A percentile compares a stretch with the other conserved stretches of the same genome.
These are phyloP conservation scores for Poecile montanus DNA, from an alignment of 2,797 vertebrate species.

Conservation along the genomic window DNA sequence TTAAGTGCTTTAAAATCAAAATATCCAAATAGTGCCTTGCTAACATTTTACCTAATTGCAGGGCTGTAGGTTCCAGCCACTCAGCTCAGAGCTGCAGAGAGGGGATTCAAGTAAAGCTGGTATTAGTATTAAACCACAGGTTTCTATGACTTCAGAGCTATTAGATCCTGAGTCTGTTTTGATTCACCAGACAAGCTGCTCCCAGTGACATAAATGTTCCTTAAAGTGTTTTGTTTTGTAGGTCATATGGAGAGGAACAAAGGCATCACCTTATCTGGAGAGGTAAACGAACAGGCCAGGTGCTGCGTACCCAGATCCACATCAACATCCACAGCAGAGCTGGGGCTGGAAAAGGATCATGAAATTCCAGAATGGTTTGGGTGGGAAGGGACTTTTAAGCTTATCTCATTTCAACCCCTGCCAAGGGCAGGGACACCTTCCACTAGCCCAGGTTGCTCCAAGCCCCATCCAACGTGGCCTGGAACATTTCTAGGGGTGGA, in stretches of 20 bases:
- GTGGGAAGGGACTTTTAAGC: neutral
- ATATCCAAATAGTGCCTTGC: neutral
- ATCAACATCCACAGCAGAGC: neutral
- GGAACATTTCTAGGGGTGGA: neutral
- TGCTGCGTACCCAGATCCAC: neutral
- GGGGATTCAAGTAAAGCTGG: neutral
- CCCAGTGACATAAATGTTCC: neutral
- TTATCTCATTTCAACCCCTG: neutral
- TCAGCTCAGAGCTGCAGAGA: neutral
- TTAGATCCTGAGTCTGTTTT: neutral
- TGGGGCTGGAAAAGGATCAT: neutral
- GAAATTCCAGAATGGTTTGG: neutral
- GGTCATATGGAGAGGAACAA: neutral
- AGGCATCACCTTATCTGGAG: neutral
- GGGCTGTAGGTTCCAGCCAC: neutral
- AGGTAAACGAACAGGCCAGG: neutral
- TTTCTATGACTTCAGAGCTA: neutral
- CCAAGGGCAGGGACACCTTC: neutral
- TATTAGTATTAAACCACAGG: neutral
- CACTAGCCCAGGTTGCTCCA: neutral
- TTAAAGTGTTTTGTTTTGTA: neutral
- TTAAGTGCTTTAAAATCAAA: neutral
- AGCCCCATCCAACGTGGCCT: neutral
- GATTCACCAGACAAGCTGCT: neutral
- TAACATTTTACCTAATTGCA: neutral